A percentile compares a stretch with the other conserved stretches of the same genome.
Evolutionary conservation across 2,113 vertebrate species (phyloP).

Genomic region (Pluvianellus socialis): DNA sequence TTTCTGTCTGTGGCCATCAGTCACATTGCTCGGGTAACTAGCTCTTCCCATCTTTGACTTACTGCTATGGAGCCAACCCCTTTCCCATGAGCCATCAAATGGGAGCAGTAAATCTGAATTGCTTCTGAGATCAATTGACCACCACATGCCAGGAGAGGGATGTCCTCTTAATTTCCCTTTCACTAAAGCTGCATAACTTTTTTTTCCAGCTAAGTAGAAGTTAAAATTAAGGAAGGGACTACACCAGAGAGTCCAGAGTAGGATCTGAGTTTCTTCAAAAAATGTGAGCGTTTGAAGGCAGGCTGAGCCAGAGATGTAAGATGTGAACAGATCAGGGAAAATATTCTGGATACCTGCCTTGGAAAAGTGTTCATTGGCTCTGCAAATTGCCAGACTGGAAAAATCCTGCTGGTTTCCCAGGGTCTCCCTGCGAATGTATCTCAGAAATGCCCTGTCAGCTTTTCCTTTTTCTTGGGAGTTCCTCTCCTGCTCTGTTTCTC

Average conservation of each 20-base stretch:
- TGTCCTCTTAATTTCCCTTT: not conserved
- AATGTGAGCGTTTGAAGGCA: not conserved
- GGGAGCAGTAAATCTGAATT: constrained; percentile 1
- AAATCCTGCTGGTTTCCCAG: not conserved
- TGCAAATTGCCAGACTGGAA: not conserved
- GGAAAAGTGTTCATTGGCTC: not conserved
- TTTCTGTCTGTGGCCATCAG: not conserved
- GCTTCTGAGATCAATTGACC: not conserved
- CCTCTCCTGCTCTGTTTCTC: not conserved
- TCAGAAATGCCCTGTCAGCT: not conserved
- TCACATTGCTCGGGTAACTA: not conserved
- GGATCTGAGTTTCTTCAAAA: not conserved
- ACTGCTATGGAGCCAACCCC: not conserved
- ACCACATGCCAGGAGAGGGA: not conserved
- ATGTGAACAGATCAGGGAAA: not conserved
- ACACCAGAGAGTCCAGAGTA: not conserved
- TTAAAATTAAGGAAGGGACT: not conserved
- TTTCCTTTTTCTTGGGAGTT: not conserved
- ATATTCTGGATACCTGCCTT: not conserved
- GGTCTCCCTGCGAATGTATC: not conserved
- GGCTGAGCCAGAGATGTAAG: not conserved
- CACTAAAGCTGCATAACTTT: not conserved
- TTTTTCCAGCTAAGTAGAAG: not conserved
- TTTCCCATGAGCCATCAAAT: not conserved
- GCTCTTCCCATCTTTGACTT: not conserved